Conservation (phyloP, 2,888 invertebrate genomes). For the Lamproptera curius region DNA sequence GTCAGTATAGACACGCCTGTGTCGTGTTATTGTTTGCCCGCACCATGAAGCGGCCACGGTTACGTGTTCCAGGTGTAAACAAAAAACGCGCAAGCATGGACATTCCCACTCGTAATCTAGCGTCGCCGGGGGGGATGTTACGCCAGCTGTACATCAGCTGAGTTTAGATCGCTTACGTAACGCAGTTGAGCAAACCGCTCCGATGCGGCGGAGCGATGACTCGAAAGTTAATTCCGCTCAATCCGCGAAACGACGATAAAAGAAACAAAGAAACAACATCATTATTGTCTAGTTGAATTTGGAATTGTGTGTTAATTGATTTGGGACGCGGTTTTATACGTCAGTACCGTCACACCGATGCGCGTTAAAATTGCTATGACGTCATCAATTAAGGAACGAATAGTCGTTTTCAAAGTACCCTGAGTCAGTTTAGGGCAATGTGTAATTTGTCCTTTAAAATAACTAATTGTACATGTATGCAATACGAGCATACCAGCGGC, state of each 20-base stretch:
- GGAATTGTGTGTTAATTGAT: conserved; percentile 9
- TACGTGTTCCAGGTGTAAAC: too few relatives aligned
- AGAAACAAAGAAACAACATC: neutral
- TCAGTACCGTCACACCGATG: neutral
- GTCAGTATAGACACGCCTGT: too few relatives aligned
- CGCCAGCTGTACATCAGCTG: conserved; percentile 20
- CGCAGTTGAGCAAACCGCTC: conserved; percentile 24
- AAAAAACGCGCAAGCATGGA: too few relatives aligned
- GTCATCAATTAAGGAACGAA: neutral
- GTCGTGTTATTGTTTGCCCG: too few relatives aligned
- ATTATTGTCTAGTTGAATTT: conserved; percentile 5
- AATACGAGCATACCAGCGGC: too few relatives aligned
- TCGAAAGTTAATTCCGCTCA: conserved; percentile 19
- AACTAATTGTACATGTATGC: too few relatives aligned
- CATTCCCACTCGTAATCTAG: conserved; percentile 10
- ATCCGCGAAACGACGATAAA: conserved; percentile 14
- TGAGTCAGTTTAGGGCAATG: too few relatives aligned
- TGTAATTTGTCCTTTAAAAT: too few relatives aligned
- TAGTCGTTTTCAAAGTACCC: neutral
- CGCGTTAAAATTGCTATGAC: neutral
- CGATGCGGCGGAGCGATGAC: conserved; percentile 9
- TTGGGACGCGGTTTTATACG: conserved; percentile 2
- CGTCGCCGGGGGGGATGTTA: conserved; percentile 8
- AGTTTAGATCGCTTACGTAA: conserved; percentile 28
- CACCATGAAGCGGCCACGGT: too few relatives aligned